phyloP scores from a whole-genome alignment of 2,888 invertebrate genomes.

The Lymantria monacha region DNA sequence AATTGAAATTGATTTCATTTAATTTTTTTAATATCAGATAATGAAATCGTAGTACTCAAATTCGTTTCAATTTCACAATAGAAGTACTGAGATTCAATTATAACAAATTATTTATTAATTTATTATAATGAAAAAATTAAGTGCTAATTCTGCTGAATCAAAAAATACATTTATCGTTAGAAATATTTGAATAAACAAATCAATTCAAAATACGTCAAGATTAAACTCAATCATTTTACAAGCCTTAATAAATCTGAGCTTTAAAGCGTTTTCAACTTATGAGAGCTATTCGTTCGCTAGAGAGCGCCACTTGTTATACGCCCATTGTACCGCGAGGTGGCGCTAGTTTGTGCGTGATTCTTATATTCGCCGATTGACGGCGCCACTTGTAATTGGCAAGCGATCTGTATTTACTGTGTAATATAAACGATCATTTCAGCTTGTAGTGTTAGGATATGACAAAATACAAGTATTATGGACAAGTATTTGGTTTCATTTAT shows the following conservation, averaged over 20 bases:
- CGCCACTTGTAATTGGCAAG: slow-evolving; percentile 4
- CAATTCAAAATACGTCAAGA: background rate
- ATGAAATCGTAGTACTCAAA: no score
- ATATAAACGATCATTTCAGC: slow-evolving; percentile 29
- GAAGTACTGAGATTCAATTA: no score
- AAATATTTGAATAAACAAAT: no score
- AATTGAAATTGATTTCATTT: background rate
- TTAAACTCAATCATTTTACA: slow-evolving; percentile 13
- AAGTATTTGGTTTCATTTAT: background rate
- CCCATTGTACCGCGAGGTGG: background rate
- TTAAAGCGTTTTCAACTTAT: slow-evolving; percentile 35
- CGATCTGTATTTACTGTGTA: slow-evolving; percentile 29
- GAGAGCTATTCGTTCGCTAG: slow-evolving; percentile 18
- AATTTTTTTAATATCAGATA: no score
- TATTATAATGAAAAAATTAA: no score
- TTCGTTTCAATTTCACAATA: no score
- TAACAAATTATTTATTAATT: no score
- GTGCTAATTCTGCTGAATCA: no score
- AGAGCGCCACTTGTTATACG: slow-evolving; percentile 13
- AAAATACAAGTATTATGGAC: slow-evolving; percentile 33
- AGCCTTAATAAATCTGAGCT: slow-evolving; percentile 25
- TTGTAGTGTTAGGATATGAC: slow-evolving; percentile 33
- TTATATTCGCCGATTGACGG: background rate
- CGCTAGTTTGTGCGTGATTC: background rate
- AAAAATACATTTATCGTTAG: no score